Evolutionary conservation across 2,888 invertebrate species (phyloP), one percentile per base, ranked within the genome.

Genomic region (Muschampia staudingeri): DNA sequence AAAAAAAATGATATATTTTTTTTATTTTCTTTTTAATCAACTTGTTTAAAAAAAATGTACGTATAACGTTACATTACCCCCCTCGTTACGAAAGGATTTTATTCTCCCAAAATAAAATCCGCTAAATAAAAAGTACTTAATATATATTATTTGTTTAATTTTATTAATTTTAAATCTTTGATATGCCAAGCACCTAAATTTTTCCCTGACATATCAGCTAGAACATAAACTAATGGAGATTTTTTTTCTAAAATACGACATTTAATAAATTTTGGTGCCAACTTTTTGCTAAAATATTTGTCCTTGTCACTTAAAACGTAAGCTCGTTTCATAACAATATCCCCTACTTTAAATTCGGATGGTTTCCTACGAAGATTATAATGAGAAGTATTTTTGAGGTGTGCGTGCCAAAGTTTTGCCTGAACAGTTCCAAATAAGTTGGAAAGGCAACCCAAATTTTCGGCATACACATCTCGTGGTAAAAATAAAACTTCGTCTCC

Each of bases 401-500:
- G 56, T n/a, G 56, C 56, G 7, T 56, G 56, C 56, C 56, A 56
- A 6, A 56, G 56, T 19, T 56, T 56, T 56, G 56, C 56, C 19
- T 56, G 56, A 11, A 56, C 56, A 8, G 56, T 56, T n/a, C 19
- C 19, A 16, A 56, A 56, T 56, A 56, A n/a, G 16, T 56, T 12
- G 19, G 56, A n/a, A 56, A 56, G 56, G 19, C 56, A 56, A n/a
- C 82, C 82, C n/a, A 52, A 67, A 56, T 56, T 56, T 11, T 56
- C 56, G n/a, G 56, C 56, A 56, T 56, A 56, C 19, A 56, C 19
- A 56, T 56, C 56, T 11, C 56, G 56, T 12, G 56, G 56, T n/a
- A 56, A 8, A 12, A 56, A 56, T 19, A 56, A 56, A 8, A 42
- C 42, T 42, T 42, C 42, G 42, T 42, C 9, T 11, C 9, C 9